These are phyloP conservation scores for Standfussiana lucernea DNA, from an alignment of 2,888 invertebrate genomes.

Conservation along the genomic window DNA sequence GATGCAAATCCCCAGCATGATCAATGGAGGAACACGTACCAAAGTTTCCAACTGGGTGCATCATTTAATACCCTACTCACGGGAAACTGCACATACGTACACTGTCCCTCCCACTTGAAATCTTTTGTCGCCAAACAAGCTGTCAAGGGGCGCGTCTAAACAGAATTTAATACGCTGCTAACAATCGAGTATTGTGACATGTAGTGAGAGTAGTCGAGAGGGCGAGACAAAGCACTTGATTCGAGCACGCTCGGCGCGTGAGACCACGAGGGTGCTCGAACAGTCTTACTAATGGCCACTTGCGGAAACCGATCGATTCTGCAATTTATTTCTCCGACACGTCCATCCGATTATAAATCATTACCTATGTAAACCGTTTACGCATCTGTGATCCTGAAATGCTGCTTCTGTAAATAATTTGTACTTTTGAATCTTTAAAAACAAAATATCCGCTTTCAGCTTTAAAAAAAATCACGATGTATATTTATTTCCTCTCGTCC, in stretches of 20 bases:
- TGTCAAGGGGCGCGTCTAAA: slow-evolving; percentile 64
- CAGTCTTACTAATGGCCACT: slow-evolving; percentile 80
- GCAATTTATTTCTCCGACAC: slow-evolving; percentile 61
- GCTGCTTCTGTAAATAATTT: not conserved
- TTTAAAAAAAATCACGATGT: slow-evolving; percentile 10
- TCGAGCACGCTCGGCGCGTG: slow-evolving; percentile 74
- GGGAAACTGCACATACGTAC: slow-evolving; percentile 7
- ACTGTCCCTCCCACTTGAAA: slow-evolving; percentile 51
- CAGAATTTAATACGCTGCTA: slow-evolving; percentile 68
- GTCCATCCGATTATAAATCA: slow-evolving; percentile 37
- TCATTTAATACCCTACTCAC: slow-evolving; percentile 10
- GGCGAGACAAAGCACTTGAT: slow-evolving; percentile 74
- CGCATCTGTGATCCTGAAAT: not conserved
- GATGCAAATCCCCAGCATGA: slow-evolving; percentile 40
- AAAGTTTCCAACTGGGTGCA: slow-evolving; percentile 35
- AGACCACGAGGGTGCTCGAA: slow-evolving; percentile 75
- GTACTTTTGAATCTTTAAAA: not conserved
- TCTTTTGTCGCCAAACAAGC: slow-evolving; percentile 63
- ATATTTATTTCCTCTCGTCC: slow-evolving; percentile 7
- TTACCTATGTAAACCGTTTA: not conserved
- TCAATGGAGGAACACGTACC: slow-evolving; percentile 36
- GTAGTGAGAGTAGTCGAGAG: slow-evolving; percentile 68
- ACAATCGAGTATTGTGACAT: slow-evolving; percentile 72
- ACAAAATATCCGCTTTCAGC: not conserved
- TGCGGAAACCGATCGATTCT: slow-evolving; percentile 70